These are phyloP conservation scores for Melanophora roralis DNA, from an alignment of 2,888 invertebrate species.

Conservation along the genomic window DNA sequence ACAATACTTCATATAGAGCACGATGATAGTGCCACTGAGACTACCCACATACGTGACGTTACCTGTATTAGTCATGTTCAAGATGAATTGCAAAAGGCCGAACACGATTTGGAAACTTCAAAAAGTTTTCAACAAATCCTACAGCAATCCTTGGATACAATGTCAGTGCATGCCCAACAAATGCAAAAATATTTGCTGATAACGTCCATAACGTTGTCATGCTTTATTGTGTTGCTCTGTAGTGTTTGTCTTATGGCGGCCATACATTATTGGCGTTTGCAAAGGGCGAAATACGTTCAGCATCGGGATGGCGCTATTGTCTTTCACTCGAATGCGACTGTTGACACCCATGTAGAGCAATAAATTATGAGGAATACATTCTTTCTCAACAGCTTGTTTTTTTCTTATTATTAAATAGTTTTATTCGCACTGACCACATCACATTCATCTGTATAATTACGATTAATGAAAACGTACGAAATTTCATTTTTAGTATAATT, in stretches of 20 bases:
- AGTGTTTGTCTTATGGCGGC: constrained; percentile 58
- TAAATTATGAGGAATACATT: not conserved
- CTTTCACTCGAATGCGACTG: constrained; percentile 73
- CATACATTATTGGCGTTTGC: constrained; percentile 65
- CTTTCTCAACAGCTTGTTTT: not conserved
- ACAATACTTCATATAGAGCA: constrained; percentile 73
- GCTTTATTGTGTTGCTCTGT: constrained; percentile 64
- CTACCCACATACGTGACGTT: constrained; percentile 75
- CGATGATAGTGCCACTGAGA: constrained; percentile 68
- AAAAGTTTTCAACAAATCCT: constrained; percentile 61
- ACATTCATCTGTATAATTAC: constrained; percentile 18
- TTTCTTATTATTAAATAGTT: no score
- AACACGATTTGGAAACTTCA: constrained; percentile 50
- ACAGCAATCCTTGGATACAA: constrained; percentile 67
- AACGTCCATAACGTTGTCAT: constrained; percentile 68
- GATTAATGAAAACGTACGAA: not conserved
- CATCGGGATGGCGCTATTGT: constrained; percentile 72
- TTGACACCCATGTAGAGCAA: constrained; percentile 69
- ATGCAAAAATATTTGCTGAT: constrained; percentile 70
- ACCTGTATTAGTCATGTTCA: constrained; percentile 69
- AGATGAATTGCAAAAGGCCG: constrained; percentile 33
- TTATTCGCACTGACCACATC: not conserved
- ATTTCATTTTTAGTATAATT: constrained; percentile 32
- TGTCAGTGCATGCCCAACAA: constrained; percentile 69
- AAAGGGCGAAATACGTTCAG: constrained; percentile 68